Percentiles rank a stretch among this genome's conserved stretches.
Conservation (phyloP, 2,797 vertebrate species). For the Streptopelia turtur region DNA sequence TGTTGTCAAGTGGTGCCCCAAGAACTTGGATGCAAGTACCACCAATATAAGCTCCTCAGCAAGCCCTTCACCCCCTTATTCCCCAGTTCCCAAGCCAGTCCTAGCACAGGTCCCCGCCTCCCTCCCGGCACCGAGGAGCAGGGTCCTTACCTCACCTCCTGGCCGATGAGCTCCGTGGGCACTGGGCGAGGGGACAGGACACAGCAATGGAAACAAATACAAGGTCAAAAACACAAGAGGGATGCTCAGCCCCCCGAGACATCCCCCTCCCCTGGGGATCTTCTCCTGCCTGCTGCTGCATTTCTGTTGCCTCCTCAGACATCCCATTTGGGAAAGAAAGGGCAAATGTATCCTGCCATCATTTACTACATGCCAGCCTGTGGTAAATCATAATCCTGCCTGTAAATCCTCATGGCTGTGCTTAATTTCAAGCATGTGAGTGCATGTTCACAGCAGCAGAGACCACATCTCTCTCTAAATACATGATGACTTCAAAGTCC, state of each 20-base stretch:
- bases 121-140: neutral
- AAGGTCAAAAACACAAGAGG: neutral
- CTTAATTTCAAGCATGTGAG: neutral
- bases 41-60: neutral
- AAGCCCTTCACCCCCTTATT: neutral
- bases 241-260: accelerated
- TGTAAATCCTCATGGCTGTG: neutral
- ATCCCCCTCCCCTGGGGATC: neutral
- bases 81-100: too few species aligned
- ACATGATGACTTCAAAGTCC: neutral
- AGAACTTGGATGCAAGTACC: neutral
- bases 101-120: accelerated
- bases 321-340: neutral
- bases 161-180: conserved; percentile 88
- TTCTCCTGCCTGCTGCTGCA: neutral
- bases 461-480: neutral
- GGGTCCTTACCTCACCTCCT: conserved; percentile 90
- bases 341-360: neutral
- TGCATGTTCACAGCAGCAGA: neutral
- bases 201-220: conserved; percentile 27
- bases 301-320: accelerated
- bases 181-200: conserved; percentile 72
- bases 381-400: neutral
- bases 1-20: accelerated
- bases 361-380: neutral